A percentile compares a stretch with the other conserved stretches of the same genome.
Evolutionary conservation across 2,888 invertebrate species (phyloP).

Genomic region (Cheilosia impressa): DNA sequence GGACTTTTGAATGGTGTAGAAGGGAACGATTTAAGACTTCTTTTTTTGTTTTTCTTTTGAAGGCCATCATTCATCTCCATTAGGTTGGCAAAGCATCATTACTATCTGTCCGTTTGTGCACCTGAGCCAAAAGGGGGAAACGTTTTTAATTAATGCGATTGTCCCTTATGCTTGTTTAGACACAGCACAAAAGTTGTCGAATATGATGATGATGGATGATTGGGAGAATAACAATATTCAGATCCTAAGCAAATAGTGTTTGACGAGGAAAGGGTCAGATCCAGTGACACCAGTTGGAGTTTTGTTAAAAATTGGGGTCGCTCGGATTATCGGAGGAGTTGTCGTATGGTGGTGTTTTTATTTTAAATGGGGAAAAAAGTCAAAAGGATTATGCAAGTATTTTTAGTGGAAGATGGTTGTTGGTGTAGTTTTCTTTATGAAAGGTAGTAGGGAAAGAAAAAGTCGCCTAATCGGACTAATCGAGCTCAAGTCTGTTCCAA

Average conservation of each 20-base stretch:
- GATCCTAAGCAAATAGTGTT: conserved; percentile 55
- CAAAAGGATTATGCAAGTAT: no score
- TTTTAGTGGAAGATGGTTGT: no score
- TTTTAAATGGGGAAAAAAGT: neutral
- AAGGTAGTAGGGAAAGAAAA: no score
- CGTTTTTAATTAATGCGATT: conserved; percentile 64
- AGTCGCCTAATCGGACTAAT: no score
- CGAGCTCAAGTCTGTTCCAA: no score
- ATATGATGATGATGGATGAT: conserved; percentile 70
- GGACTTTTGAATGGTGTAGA: neutral
- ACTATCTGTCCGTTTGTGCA: conserved; percentile 22
- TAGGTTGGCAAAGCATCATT: neutral
- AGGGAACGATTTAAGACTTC: neutral
- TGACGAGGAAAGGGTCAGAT: conserved; percentile 7
- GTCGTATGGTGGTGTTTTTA: neutral
- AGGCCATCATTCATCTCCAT: conserved; percentile 42
- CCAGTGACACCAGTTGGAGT: conserved; percentile 25
- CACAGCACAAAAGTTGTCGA: conserved; percentile 58
- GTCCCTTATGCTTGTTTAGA: conserved; percentile 27
- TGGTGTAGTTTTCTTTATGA: no score
- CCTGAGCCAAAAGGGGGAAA: conserved; percentile 27
- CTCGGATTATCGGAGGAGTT: conserved; percentile 49
- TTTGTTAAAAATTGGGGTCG: conserved; percentile 55
- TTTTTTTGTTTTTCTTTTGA: neutral
- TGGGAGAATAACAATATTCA: conserved; percentile 26